A percentile compares a stretch with the other conserved stretches of the same genome.
Conservation (phyloP, 2,797 vertebrate species). For the Corythornis leucogaster region DNA sequence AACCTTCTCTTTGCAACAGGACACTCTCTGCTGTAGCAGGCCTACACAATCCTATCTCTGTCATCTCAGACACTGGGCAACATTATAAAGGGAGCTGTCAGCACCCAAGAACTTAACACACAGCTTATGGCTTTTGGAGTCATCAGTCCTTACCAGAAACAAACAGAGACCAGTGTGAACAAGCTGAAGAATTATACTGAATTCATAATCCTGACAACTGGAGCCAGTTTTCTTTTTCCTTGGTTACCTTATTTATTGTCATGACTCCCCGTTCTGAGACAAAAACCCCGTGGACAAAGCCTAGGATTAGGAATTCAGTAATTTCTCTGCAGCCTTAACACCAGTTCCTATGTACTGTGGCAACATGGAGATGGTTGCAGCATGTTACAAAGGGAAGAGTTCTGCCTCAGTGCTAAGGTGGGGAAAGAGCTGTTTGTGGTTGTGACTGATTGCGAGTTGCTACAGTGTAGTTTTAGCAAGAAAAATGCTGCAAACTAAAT, state of each 20-base stretch:
- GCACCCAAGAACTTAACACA: not conserved
- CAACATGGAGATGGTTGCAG: not conserved
- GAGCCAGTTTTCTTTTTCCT: not conserved
- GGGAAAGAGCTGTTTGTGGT: not conserved
- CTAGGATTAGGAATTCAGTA: not conserved
- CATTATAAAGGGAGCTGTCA: not conserved
- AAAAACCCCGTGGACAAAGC: not conserved
- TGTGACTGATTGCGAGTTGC: not conserved
- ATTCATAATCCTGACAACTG: not conserved
- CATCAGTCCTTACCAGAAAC: not conserved
- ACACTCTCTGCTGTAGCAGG: not conserved
- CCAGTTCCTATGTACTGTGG: not conserved
- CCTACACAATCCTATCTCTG: not conserved
- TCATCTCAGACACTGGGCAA: not conserved
- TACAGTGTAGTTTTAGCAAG: not conserved
- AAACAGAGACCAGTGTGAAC: not conserved
- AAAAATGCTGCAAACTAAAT: not conserved
- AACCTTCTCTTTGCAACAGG: not conserved
- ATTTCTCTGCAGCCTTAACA: not conserved
- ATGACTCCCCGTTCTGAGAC: not conserved
- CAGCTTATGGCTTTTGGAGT: not conserved
- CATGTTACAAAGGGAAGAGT: not conserved
- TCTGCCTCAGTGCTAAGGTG: not conserved
- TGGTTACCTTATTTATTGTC: slow-evolving; percentile 9
- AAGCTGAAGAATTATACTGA: not conserved